These are phyloP conservation scores for Cyprinella venusta DNA, from an alignment of 2,797 vertebrate species.

Conservation along the genomic window DNA sequence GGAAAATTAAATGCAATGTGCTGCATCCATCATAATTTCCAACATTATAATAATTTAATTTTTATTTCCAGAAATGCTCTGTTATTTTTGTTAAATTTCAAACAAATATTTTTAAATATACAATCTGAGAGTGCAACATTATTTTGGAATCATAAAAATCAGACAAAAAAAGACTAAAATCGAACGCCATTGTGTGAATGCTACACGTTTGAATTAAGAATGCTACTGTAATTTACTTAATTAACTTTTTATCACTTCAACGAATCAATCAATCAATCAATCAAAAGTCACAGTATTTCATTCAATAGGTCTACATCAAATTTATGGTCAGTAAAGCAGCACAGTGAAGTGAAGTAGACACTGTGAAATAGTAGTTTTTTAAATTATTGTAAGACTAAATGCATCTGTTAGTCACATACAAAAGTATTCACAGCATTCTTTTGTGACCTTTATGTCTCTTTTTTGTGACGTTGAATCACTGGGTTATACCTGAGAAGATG, in stretches of 20 bases:
- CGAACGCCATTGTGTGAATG: neutral
- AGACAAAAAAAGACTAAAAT: neutral
- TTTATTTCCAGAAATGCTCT: neutral
- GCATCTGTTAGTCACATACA: no score
- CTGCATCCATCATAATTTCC: neutral
- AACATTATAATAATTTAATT: neutral
- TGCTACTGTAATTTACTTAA: neutral
- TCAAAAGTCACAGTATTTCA: neutral
- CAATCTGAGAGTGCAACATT: neutral
- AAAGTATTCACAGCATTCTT: neutral
- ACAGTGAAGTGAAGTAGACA: no score
- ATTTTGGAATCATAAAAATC: conserved; percentile 4
- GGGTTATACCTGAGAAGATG: neutral
- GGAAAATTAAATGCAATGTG: neutral
- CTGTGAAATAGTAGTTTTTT: no score
- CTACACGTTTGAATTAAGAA: neutral
- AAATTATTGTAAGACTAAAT: neutral
- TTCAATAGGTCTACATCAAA: no score
- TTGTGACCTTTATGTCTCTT: conserved; percentile 1
- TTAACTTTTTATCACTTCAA: neutral
- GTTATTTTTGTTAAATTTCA: neutral
- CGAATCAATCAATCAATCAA: neutral
- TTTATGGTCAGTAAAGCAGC: neutral
- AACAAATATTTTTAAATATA: conserved; percentile 8
- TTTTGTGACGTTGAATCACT: neutral